phyloP scores from a whole-genome alignment of 2,113 vertebrate species.

The Tapirus terrestris region DNA sequence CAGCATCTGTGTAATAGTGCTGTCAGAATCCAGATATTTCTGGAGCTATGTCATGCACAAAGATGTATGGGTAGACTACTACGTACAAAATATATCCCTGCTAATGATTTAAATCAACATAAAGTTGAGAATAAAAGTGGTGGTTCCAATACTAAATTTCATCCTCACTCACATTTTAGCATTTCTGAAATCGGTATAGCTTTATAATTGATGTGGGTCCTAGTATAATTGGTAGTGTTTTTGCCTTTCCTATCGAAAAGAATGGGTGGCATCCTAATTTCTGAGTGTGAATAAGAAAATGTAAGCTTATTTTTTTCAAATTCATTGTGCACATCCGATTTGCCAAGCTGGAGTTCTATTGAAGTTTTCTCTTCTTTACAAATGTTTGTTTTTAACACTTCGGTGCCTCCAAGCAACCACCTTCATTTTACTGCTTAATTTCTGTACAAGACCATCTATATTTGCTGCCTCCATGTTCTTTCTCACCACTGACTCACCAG shows the following conservation, averaged over 20 bases:
- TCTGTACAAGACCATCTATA: not conserved
- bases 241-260: not conserved
- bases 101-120: not conserved
- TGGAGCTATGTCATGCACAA: not conserved
- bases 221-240: not conserved
- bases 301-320: not conserved
- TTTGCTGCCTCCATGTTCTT: not conserved
- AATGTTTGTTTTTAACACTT: not conserved
- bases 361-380: not conserved
- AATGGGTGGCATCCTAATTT: not conserved
- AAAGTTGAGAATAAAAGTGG: not conserved
- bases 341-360: not conserved
- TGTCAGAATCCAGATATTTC: constrained; percentile 34
- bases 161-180: not conserved
- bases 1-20: not conserved
- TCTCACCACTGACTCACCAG: not conserved
- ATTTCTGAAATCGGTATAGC: not conserved
- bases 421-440: not conserved
- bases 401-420: not conserved
- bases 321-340: not conserved
- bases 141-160: not conserved
- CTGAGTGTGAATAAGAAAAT: not conserved
- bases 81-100: not conserved
- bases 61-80: not conserved
- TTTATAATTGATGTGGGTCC: not conserved